Base-by-base conservation (phyloP, 2,113 vertebrate genomes). In the Sisor rabdophorus region DNA sequence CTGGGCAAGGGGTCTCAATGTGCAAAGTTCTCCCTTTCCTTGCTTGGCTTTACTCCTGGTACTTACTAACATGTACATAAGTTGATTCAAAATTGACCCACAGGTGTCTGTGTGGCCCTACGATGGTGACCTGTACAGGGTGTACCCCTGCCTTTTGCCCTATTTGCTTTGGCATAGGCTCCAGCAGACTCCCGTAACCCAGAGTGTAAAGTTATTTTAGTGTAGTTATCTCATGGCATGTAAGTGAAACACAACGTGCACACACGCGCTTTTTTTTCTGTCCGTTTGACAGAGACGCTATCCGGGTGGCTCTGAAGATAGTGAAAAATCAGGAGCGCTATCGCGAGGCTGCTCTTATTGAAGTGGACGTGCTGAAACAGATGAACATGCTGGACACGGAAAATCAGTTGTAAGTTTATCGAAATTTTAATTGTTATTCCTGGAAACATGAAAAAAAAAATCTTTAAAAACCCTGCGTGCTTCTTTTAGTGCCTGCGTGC, bases 291-390 rank as follows among this genome's bases (percentile, higher is more conserved):
- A 86, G 91, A 87, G 92, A 92, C 84, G 88, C 87, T 53, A 78
- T 89, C 65, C 92, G 85, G 8, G 95, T 98, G 13, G 97, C 97
- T 28, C 90, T 99, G 89, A 99, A 99, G 92, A 94, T 99, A 11
- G 91, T 96, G 83, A 96, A 93, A 93, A 98, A 95, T 87, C 91
- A 93, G 26, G 91, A 94, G 81, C 92, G 92, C 79, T 98, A 95
- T 84, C 90, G 93, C 30, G 94, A 95, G 76, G 96, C 92, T 11
- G 97, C 96, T 47, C 89, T 86, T 79, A 95, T 94, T 70, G 97
- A 99, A 91, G 92, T 99, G 75, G 87, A 93, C 3, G 95, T 97
- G 22, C 87, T 99, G 84, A 92, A 97, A 73, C 94, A 95, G 85
- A 94, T 98, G 76, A 96, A 94, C 85, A 82, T 78, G 16, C 92